A percentile compares a stretch with the other conserved stretches of the same genome.
phyloP scores from a whole-genome alignment of 2,113 vertebrate genomes.

The Corythoichthys haematopterus region DNA sequence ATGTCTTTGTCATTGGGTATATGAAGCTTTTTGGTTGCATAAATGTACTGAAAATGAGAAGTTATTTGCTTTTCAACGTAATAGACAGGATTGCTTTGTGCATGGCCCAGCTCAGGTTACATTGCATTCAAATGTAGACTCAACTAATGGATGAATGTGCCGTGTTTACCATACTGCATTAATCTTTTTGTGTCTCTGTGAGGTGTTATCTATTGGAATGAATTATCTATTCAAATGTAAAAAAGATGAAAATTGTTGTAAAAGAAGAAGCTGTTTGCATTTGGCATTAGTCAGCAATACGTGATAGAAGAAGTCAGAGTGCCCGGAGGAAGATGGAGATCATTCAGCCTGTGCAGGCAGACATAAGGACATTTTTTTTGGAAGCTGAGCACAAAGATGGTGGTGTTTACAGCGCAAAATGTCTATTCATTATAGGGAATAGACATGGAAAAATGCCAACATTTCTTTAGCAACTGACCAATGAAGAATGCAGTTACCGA shows the following conservation, averaged over 20 bases:
- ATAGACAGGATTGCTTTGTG: constrained; percentile 41
- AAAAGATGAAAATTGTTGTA: constrained; percentile 16
- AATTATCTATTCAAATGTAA: constrained; percentile 9
- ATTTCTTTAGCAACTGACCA: constrained; percentile 17
- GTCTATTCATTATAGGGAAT: constrained; percentile 15
- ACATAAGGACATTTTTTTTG: constrained; percentile 25
- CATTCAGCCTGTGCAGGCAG: constrained; percentile 33
- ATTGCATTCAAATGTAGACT: constrained; percentile 27
- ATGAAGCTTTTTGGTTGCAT: constrained; percentile 24
- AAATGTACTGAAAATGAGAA: constrained; percentile 8
- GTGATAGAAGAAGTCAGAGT: constrained; percentile 42
- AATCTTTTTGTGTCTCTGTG: constrained; percentile 10
- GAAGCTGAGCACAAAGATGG: constrained; percentile 19
- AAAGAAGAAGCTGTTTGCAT: constrained; percentile 11
- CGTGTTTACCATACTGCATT: background rate
- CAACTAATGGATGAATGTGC: constrained; percentile 14
- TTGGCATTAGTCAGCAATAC: constrained; percentile 39
- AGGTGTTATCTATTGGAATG: background rate
- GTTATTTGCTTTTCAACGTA: constrained; percentile 14
- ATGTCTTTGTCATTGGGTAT: constrained; percentile 24
- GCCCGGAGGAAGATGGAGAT: constrained; percentile 32
- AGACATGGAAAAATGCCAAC: constrained; percentile 22
- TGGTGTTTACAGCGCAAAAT: constrained; percentile 2
- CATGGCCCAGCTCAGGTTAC: constrained; percentile 37
- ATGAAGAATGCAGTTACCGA: constrained; percentile 5